Conservation (phyloP, 1,140 invertebrate genomes). For the Metopolophium dirhodum region DNA sequence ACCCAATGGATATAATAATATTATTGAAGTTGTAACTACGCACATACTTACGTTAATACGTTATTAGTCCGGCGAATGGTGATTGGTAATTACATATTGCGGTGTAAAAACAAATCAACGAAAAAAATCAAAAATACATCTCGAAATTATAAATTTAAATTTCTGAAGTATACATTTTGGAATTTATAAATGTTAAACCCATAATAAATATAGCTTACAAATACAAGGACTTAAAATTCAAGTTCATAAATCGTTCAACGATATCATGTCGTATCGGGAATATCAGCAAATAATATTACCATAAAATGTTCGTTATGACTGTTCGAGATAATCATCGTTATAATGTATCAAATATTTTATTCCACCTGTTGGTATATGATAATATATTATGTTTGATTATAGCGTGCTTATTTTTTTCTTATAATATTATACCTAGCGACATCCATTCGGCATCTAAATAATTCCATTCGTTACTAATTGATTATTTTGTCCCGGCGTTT, state of each 20-base stretch:
- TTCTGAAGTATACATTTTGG: not conserved
- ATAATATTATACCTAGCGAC: not conserved
- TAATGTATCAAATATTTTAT: conserved; percentile 22
- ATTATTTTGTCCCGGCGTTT: not conserved
- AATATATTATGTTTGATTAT: conserved; percentile 2
- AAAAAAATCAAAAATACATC: not conserved
- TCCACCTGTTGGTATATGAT: not conserved
- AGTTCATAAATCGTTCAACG: conserved; percentile 14
- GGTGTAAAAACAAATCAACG: not conserved
- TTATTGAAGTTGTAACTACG: not conserved
- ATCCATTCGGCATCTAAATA: not conserved
- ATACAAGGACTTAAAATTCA: not conserved
- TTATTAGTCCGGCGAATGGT: not conserved
- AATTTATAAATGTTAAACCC: not conserved
- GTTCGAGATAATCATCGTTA: conserved; percentile 8
- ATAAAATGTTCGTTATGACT: not conserved
- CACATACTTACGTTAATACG: too few species aligned
- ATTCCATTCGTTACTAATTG: not conserved
- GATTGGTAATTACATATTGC: not conserved
- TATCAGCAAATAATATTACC: not conserved
- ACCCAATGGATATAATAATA: not conserved
- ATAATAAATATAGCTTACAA: not conserved
- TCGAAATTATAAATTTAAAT: not conserved
- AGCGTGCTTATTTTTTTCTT: not conserved
- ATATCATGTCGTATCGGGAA: conserved; percentile 15